These are phyloP conservation scores for Diplodus puntazzo DNA, from an alignment of 2,797 vertebrate species.

Conservation along the genomic window DNA sequence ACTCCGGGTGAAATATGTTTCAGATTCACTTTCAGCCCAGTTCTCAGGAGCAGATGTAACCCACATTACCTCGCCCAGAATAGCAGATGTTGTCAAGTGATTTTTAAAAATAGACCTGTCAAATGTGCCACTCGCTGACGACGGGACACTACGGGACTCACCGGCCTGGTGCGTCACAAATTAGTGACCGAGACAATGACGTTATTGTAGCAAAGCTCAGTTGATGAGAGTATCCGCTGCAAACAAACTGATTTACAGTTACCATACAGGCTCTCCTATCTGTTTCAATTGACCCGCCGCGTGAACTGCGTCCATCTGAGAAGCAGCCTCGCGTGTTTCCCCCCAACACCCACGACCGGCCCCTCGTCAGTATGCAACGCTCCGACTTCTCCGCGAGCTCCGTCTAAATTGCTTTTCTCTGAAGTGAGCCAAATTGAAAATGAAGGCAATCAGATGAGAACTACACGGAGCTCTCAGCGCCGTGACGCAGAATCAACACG, in stretches of 20 bases:
- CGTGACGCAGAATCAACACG: constrained; percentile 31
- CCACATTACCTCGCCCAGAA: constrained; percentile 77
- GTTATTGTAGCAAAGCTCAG: constrained; percentile 11
- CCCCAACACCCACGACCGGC: constrained; percentile 12
- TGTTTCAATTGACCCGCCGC: not conserved
- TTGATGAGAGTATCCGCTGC: not conserved
- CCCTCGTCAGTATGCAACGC: constrained; percentile 59
- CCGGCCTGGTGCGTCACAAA: constrained; percentile 26
- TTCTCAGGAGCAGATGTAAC: constrained; percentile 78
- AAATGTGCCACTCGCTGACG: constrained; percentile 62
- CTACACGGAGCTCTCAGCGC: constrained; percentile 29
- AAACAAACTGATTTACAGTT: constrained; percentile 1
- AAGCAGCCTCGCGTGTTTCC: constrained; percentile 24
- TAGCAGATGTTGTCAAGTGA: constrained; percentile 69
- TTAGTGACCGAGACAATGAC: constrained; percentile 28
- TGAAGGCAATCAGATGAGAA: constrained; percentile 62
- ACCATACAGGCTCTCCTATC: not conserved
- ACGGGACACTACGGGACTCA: constrained; percentile 2
- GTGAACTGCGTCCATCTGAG: constrained; percentile 1
- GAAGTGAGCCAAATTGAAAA: constrained; percentile 67
- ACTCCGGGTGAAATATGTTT: constrained; percentile 23
- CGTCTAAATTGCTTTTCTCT: constrained; percentile 62
- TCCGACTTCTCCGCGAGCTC: constrained; percentile 38
- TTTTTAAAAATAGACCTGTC: constrained; percentile 77
- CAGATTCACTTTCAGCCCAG: constrained; percentile 45